Base-by-base conservation (phyloP, 2,888 invertebrate genomes). In the Yponomeuta malinellus region DNA sequence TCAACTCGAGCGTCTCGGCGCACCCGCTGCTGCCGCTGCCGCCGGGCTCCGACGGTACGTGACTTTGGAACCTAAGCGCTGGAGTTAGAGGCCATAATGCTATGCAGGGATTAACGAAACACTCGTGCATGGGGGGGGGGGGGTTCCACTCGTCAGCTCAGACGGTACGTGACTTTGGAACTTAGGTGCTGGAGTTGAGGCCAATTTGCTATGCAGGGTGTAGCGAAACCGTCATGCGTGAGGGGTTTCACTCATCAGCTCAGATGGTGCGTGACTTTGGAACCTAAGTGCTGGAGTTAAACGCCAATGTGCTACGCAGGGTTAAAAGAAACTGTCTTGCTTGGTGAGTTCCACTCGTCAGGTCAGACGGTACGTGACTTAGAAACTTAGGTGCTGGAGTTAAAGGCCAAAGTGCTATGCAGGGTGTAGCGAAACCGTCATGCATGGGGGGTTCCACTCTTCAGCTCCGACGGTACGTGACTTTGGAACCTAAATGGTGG, bases 11-110 rank as follows among this genome's bases (percentile, higher is more conserved):
- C 95, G 95, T 97, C 94, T 97, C 97, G 93, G 97, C 97, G 93
- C 97, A 97, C 94, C 97, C 97, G 93, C 95, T 97, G 94, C 96
- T 97, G 95, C 97, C 97, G 93, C 96, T 97, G 93, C 97, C 94
- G 89, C 94, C 94, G 85, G 94, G 94, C 93, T 94, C 92, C 72
- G 90, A 91, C 83, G 92, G 93, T 93, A 90, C 85, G 89, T 90
- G 83, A 76, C 12, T 68, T 69, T 69, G 48, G 31, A 52, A 59
- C 52, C 66, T 10, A 3, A 8, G 70, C n/a, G 52, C 63, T 6
- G 29, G 59, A 59, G 33, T 43, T 52, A 43, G 43, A 43, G 43
- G 43, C 43, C 43, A 43, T 43, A 8, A 8, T 43, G 43, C 43
- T 43, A 6, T 43, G 9, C 43, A 43, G 43, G 43, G 6, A 1